A percentile compares a stretch with the other conserved stretches of the same genome.
phyloP scores from a whole-genome alignment of 2,113 vertebrate species.

The Apistogramma diplotaenia region DNA sequence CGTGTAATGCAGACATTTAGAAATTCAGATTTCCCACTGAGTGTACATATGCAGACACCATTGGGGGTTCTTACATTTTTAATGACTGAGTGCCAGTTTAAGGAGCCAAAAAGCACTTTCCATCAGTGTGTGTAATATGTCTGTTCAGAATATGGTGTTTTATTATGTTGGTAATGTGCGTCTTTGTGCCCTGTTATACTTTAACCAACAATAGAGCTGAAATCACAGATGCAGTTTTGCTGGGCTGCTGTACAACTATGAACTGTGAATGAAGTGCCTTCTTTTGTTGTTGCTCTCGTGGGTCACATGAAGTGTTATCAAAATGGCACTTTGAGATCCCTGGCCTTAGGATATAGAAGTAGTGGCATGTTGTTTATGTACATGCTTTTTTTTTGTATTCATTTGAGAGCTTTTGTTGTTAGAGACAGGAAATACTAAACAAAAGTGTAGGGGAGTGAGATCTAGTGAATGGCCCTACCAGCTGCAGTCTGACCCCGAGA shows the following conservation, averaged over 20 bases:
- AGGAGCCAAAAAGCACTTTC: background rate
- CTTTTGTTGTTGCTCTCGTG: background rate
- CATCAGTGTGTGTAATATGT: background rate
- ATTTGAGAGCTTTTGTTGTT: background rate
- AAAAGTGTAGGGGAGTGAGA: background rate
- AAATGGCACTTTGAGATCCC: no score
- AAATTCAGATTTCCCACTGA: background rate
- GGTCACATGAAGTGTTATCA: no score
- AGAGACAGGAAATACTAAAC: background rate
- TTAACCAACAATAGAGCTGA: background rate
- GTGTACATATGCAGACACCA: background rate
- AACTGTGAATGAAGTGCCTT: background rate
- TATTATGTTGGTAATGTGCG: background rate
- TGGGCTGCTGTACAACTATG: background rate
- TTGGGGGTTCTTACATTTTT: background rate
- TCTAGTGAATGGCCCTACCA: background rate
- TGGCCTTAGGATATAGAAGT: background rate
- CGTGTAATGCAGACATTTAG: background rate
- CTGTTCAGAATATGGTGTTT: rapidly evolving
- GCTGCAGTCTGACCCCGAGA: background rate
- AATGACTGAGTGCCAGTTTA: background rate
- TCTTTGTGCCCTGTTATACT: background rate
- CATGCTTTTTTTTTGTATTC: background rate
- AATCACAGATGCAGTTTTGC: background rate
- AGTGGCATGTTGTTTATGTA: background rate